phyloP scores from a whole-genome alignment of 2,797 vertebrate genomes.

The Otus scops region DNA sequence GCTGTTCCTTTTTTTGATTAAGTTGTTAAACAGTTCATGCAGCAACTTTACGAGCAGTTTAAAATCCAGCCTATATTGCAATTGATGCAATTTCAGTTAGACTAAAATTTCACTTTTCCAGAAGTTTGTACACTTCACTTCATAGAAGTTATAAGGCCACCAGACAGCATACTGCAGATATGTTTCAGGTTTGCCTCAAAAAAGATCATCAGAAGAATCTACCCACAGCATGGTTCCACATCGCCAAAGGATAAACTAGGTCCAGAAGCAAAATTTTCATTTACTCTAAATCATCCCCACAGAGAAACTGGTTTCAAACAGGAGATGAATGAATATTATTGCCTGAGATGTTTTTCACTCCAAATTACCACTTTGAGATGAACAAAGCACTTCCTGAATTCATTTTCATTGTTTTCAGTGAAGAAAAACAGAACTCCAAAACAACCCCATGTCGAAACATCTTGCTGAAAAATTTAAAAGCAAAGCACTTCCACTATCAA shows the following conservation, averaged over 20 bases:
- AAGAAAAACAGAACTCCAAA: not conserved
- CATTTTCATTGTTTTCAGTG: not conserved
- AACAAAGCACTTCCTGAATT: not conserved
- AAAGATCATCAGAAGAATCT: not conserved
- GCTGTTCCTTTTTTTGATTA: not conserved
- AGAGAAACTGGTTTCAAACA: not conserved
- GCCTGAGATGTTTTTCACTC: not conserved
- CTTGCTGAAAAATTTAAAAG: not conserved
- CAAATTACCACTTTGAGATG: not conserved
- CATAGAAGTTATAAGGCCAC: not conserved
- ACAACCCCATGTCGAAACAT: not conserved
- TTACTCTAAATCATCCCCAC: not conserved
- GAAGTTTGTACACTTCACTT: not conserved
- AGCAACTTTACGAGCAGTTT: not conserved
- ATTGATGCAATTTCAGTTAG: not conserved
- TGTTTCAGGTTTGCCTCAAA: not conserved
- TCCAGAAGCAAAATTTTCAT: not conserved
- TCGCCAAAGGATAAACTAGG: not conserved
- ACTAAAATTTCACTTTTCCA: not conserved
- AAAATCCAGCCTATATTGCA: not conserved
- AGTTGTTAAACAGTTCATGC: not conserved
- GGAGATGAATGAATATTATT: not conserved
- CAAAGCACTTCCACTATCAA: not conserved
- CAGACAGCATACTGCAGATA: not conserved
- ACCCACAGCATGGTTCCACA: not conserved